These are phyloP conservation scores for Nebria brevicollis DNA, from an alignment of 2,888 invertebrate genomes.

Conservation along the genomic window DNA sequence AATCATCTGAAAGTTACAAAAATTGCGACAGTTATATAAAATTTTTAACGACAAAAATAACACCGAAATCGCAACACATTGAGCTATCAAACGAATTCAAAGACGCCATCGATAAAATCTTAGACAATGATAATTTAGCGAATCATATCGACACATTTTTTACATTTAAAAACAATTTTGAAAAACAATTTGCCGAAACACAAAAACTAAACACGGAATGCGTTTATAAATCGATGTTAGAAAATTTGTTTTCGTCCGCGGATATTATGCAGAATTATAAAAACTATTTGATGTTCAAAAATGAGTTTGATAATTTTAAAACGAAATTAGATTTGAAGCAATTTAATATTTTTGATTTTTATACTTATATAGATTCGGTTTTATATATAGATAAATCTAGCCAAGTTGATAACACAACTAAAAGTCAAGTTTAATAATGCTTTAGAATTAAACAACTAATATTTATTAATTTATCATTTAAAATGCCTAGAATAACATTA, in stretches of 20 bases:
- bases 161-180: neutral
- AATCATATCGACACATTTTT: neutral
- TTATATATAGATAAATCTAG: neutral
- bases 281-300: constrained; percentile 26
- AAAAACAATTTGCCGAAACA: neutral
- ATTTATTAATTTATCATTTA: neutral
- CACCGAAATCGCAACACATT: neutral
- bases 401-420: neutral
- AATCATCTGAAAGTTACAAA: neutral
- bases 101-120: neutral
- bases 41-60: constrained; percentile 13
- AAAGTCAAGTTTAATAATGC: neutral
- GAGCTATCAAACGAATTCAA: neutral
- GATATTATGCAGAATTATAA: constrained; percentile 6
- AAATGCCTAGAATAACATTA: neutral
- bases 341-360: constrained; percentile 10
- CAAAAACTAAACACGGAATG: neutral
- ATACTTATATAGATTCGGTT: neutral
- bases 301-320: constrained; percentile 30
- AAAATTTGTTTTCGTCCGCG: neutral
- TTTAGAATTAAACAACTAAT: neutral
- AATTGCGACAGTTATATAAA: constrained; percentile 9
- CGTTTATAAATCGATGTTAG: constrained; percentile 6
- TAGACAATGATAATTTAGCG: neutral
- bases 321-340: constrained; percentile 5